These are phyloP conservation scores for Erethizon dorsatum DNA, from an alignment of 2,797 vertebrate genomes.

Conservation along the genomic window DNA sequence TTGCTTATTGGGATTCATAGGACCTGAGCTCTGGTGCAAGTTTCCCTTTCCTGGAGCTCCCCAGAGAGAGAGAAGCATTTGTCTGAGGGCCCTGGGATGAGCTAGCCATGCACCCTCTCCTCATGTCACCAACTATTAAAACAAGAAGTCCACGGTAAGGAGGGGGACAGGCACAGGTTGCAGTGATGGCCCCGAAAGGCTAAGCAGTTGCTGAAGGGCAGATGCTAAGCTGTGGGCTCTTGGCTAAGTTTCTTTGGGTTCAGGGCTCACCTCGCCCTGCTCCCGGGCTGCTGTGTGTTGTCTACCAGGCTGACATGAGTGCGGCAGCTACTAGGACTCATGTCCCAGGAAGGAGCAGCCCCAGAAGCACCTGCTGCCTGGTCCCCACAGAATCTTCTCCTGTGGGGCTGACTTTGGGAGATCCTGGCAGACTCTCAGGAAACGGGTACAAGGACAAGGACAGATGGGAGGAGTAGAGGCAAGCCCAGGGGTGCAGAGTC, in stretches of 20 bases:
- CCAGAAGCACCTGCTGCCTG: no score
- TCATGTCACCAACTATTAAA: neutral
- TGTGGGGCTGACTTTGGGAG: neutral
- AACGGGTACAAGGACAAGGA: neutral
- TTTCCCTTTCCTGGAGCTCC: neutral
- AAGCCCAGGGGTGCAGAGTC: neutral
- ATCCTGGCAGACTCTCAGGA: neutral
- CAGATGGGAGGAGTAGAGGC: neutral
- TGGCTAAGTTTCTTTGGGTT: neutral
- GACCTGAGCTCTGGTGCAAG: neutral
- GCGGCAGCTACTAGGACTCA: fast-evolving
- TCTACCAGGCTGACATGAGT: neutral
- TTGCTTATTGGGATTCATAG: neutral
- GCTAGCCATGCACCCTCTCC: neutral
- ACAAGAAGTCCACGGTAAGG: neutral
- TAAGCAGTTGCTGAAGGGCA: neutral
- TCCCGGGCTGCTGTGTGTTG: neutral
- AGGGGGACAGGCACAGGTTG: conserved; percentile 25
- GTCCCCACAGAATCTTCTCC: neutral
- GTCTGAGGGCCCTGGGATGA: neutral
- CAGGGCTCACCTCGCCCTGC: neutral
- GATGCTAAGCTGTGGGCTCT: neutral
- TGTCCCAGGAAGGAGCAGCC: neutral
- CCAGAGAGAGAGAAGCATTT: neutral
- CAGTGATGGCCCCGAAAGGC: neutral